Evolutionary conservation across 2,888 invertebrate species (phyloP).

Genomic region (Tipula lateralis): DNA sequence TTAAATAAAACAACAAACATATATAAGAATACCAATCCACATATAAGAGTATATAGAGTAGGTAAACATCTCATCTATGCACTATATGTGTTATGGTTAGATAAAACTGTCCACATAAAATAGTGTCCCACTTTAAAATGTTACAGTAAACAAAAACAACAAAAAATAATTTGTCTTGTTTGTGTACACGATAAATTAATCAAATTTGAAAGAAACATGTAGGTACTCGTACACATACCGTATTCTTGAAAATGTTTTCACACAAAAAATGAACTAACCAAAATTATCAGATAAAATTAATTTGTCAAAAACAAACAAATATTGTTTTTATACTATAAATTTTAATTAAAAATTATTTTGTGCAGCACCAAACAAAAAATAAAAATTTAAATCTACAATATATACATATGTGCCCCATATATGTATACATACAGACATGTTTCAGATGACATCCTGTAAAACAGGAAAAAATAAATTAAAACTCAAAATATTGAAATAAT

Average conservation of each 20-base stretch:
- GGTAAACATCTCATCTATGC: no score
- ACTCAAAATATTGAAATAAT: background rate
- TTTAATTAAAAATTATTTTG: constrained; percentile 11
- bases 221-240: background rate
- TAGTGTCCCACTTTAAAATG: background rate
- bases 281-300: background rate
- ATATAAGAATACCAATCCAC: no score
- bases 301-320: background rate
- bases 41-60: no score
- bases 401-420: background rate
- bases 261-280: background rate
- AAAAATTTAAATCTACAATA: background rate
- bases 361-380: background rate
- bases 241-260: background rate
- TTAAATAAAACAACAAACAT: no score
- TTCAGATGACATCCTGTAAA: background rate
- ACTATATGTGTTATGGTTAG: no score
- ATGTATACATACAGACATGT: background rate
- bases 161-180: background rate
- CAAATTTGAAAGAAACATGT: background rate
- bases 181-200: background rate
- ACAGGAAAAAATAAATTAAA: constrained; percentile 8
- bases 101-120: no score
- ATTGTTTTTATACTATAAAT: background rate
- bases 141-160: background rate